These are phyloP conservation scores for Oreochromis aureus DNA, from an alignment of 2,113 vertebrate genomes.

Conservation along the genomic window DNA sequence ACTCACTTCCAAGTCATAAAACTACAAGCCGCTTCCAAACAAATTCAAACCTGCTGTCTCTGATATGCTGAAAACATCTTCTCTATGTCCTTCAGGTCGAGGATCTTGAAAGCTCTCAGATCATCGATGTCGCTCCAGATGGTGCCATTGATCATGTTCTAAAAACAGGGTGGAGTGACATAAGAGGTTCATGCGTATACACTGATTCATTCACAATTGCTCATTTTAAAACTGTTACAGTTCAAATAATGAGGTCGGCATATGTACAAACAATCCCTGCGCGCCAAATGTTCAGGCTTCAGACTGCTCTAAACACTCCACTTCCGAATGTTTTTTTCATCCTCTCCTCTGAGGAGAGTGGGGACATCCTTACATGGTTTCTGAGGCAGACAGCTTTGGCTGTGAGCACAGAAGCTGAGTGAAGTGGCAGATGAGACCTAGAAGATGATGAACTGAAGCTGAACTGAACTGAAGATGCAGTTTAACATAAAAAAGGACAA, in stretches of 20 bases:
- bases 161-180: not conserved
- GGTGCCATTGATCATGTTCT: conserved; percentile 90
- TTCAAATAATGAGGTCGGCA: not conserved
- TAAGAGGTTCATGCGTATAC: not conserved
- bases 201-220: not conserved
- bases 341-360: not conserved
- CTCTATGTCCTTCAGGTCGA: conserved; percentile 94
- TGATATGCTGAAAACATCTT: conserved; percentile 98
- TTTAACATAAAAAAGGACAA: not conserved
- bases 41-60: conserved; percentile 76
- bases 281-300: rapidly evolving
- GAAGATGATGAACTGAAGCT: not conserved
- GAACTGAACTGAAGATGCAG: not conserved
- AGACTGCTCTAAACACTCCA: not conserved
- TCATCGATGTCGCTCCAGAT: conserved; percentile 96
- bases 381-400: not conserved
- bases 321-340: not conserved
- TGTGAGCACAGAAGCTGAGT: not conserved
- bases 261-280: rapidly evolving
- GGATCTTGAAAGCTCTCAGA: conserved; percentile 83
- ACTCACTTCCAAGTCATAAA: not conserved
- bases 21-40: not conserved
- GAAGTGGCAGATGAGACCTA: not conserved
- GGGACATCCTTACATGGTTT: not conserved
- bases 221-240: not conserved